Percentiles rank a stretch among this genome's conserved stretches.
phyloP scores from a whole-genome alignment of 2,888 invertebrate genomes.

The Sepioteuthis lessoniana region DNA sequence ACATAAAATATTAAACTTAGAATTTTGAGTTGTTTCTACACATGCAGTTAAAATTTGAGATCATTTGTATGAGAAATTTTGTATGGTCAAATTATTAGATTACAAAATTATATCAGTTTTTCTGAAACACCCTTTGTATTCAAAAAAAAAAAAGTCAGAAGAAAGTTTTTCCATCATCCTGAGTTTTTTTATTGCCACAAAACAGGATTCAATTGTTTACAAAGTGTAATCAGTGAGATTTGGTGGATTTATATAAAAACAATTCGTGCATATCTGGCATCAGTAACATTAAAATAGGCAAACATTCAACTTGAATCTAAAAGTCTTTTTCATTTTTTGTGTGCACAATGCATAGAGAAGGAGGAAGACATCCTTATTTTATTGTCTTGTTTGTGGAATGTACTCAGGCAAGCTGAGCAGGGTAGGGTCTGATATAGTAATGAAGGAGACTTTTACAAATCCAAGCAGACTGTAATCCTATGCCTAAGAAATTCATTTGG shows the following conservation, averaged over 20 bases:
- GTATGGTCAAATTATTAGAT: no score
- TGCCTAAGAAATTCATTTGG: not conserved
- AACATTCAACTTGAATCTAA: constrained; percentile 25
- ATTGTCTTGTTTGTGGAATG: not conserved
- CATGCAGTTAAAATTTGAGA: no score
- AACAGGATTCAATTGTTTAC: not conserved
- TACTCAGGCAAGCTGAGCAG: no score
- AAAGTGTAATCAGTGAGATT: not conserved
- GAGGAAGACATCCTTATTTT: not conserved
- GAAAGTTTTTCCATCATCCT: not conserved
- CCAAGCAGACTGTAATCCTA: not conserved
- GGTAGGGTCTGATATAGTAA: not conserved
- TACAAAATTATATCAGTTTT: no score
- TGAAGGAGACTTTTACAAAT: not conserved
- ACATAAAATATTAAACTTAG: no score
- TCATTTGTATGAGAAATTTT: no score
- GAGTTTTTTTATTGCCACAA: constrained; percentile 15
- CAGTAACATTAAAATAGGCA: constrained; percentile 33
- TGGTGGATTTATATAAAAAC: constrained; percentile 5
- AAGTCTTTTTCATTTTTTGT: not conserved
- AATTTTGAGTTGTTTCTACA: no score
- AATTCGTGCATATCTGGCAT: not conserved
- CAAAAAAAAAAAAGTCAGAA: not conserved
- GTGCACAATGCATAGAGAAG: not conserved
- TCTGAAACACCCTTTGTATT: no score